These are phyloP conservation scores for Halichondria panicea DNA, from an alignment of 37 sponge, comb jelly and placozoan genomes.

Conservation along the genomic window DNA sequence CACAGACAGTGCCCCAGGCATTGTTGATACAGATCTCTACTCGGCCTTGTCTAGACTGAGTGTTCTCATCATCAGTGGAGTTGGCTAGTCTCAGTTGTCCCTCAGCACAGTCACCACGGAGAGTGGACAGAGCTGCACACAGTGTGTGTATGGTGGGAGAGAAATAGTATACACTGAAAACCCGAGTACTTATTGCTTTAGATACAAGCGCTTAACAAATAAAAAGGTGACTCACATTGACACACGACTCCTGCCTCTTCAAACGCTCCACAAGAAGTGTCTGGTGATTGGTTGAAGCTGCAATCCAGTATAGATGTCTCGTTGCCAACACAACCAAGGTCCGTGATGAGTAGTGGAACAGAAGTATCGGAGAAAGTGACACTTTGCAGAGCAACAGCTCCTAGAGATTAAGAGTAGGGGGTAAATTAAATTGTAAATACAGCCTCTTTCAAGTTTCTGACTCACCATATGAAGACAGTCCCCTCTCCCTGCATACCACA, in stretches of 20 bases:
- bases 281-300: neutral
- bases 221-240: neutral
- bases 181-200: too few species aligned
- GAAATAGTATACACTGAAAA: neutral
- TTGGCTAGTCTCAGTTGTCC: too few species aligned
- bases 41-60: too few species aligned
- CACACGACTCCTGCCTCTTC: conserved; percentile 7
- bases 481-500: conserved; percentile 5
- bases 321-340: conserved; percentile 4
- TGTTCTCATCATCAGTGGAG: too few species aligned
- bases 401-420: neutral
- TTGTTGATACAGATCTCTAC: too few species aligned
- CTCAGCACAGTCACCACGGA: neutral
- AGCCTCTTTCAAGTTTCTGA: too few species aligned
- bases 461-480: conserved; percentile 1
- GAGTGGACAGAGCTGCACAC: too few species aligned
- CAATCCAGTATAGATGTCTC: conserved; percentile 22
- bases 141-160: too few species aligned
- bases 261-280: neutral
- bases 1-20: too few species aligned
- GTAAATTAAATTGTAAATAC: neutral
- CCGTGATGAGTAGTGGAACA: neutral
- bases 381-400: neutral
- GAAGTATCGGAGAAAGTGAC: neutral
- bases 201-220: neutral